phyloP scores from a whole-genome alignment of 2,888 invertebrate genomes.

The Calameuta pallipes region DNA sequence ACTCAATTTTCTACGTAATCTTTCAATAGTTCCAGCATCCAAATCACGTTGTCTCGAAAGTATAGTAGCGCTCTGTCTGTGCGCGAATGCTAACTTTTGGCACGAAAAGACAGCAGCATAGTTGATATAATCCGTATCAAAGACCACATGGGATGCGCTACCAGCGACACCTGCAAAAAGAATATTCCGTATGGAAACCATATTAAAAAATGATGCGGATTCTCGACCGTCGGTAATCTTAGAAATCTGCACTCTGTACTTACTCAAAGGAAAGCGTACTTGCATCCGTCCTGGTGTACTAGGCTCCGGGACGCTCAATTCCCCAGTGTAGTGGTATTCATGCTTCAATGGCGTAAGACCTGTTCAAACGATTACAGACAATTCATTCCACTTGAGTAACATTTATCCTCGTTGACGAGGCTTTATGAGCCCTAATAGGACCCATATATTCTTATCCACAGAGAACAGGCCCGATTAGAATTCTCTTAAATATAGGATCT shows the following conservation, averaged over 20 bases:
- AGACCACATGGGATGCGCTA: slow-evolving; percentile 78
- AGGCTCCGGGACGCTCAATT: slow-evolving; percentile 74
- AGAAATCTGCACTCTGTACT: slow-evolving; percentile 62
- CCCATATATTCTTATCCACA: slow-evolving; percentile 27
- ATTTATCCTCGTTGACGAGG: slow-evolving; percentile 42
- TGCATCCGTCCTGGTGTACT: slow-evolving; percentile 78
- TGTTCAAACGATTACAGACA: slow-evolving; percentile 50
- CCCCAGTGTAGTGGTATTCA: slow-evolving; percentile 82
- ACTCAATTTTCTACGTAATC: slow-evolving; percentile 75
- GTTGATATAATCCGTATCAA: slow-evolving; percentile 79
- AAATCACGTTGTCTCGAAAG: slow-evolving; percentile 80
- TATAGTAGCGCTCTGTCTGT: slow-evolving; percentile 84
- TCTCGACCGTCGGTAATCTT: neutral
- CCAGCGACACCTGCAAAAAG: slow-evolving; percentile 75
- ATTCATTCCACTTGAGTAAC: slow-evolving; percentile 52
- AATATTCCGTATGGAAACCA: neutral
- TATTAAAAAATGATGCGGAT: neutral
- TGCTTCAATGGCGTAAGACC: slow-evolving; percentile 82
- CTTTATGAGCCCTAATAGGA: slow-evolving; percentile 12
- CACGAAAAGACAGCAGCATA: slow-evolving; percentile 85
- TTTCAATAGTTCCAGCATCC: slow-evolving; percentile 77
- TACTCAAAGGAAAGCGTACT: slow-evolving; percentile 83
- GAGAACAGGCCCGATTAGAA: neutral
- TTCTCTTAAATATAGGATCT: neutral
- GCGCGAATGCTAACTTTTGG: slow-evolving; percentile 80